Base-by-base conservation (phyloP, 2,888 invertebrate genomes). In the Drosophila sordidula region DNA sequence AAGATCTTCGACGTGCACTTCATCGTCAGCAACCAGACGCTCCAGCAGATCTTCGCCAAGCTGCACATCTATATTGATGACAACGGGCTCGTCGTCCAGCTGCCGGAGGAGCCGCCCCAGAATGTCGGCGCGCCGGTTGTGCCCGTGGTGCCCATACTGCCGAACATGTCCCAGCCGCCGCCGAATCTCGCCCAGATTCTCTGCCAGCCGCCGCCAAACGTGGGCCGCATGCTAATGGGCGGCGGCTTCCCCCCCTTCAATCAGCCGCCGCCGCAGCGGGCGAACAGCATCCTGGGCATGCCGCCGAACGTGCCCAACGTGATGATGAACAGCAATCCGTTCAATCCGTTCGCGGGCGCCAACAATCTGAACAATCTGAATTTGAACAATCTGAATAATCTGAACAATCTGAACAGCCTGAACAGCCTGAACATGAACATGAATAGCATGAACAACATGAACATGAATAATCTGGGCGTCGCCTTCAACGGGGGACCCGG, bases 21-120 rank as follows among this genome's bases (percentile, higher is more conserved):
- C 62, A 93, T 94, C 57, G 93, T 93, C 73, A 93, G 88, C 70
- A 94, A 94, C 88, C 90, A 92, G 52, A 90, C 93, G 52, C 90
- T 95, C 59, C 93, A 94, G 78, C 94, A 93, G 80, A 94, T 95
- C 80, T 93, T 95, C 69, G 93, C 93, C 4, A 95, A 94, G 90
- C 92, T 95, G 70, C 95, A 95, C 16, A 93, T 95, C 59, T 92
- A 93, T 54, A 92, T 95, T 41, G 93, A 93, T 76, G 94, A 94
- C 74, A 94, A 93, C 77, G 95, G 94, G 4, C 93, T 94, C 80
- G 94, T 94, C 86, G 91, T 82, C 1, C 89, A 89, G 58, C 57
- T 90, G 57, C 89, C 90, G 12, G 86, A 80, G 38, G 90, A 91
- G 9, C 65, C 61, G 47, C 70, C 80, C 0, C 75, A 69, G 44